Evolutionary conservation across 1,140 invertebrate species (phyloP), one percentile per base, ranked within the genome.

Genomic region (Psilanteris sp.): DNA sequence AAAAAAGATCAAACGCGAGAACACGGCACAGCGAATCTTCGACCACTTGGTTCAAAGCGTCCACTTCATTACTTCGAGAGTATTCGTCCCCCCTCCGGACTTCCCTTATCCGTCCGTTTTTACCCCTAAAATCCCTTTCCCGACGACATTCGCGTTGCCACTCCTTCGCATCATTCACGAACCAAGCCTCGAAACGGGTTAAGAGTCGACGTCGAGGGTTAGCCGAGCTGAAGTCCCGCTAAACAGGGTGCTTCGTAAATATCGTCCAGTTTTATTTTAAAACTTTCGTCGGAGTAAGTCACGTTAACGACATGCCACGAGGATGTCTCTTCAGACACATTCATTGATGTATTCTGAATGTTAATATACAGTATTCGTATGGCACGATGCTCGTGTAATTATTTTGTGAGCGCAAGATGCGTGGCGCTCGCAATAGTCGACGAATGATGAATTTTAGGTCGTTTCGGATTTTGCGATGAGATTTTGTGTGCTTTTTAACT

Each of bases 101-200:
- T 20, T 20, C 20, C 13, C 4, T 22, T 10, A 7, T 36, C 6
- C 26, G 13, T n/a, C 1, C 15, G 10, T 31, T 27, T 20, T 22
- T 34, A 16, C 15, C 22, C 36, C 52, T 15, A 8, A 43, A 11
- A 16, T 16, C 3, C 24, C n/a, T 11, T 43, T 11, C 39, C 39
- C 20, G 6, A 9, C 14, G 18, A 31, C 16, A 16, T 18, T 44
- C 52, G 39, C 41, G 11, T 43, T 61, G 27, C 13, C 27, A 18
- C 52, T 27, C 31, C 31, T 36, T 11, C 57, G 54, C 78, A 64
- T 81, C 78, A 73, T 79, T 77, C 77, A 80, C 68, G 64, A 80
- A 39, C 61, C 44, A 34, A 81, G 72, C 44, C 34, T 55, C 72
- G 72, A 84, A 85, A 79, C 81, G 77, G 81, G 83, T 85, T 83